These are phyloP conservation scores for Schizopygopsis malacanthus DNA, from an alignment of 2,797 vertebrate species.

Conservation along the genomic window DNA sequence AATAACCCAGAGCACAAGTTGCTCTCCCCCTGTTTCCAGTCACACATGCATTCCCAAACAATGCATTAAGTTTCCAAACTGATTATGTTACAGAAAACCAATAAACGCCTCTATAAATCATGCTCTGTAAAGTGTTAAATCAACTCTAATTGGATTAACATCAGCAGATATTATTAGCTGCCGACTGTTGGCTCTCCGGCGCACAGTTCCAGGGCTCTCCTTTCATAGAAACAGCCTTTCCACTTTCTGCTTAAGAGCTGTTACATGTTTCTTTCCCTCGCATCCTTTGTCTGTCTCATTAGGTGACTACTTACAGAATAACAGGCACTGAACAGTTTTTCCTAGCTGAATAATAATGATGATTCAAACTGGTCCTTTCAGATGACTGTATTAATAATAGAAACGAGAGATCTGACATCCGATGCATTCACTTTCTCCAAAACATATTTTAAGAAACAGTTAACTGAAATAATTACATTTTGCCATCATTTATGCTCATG, in stretches of 20 bases:
- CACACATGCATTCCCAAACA: conserved; percentile 86
- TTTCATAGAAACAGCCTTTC: conserved; percentile 57
- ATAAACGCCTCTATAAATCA: conserved; percentile 90
- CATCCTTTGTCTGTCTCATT: conserved; percentile 38
- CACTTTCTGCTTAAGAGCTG: conserved; percentile 40
- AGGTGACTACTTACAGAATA: conserved; percentile 8
- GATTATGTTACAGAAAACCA: conserved; percentile 90
- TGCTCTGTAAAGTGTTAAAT: conserved; percentile 87
- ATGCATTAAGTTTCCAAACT: conserved; percentile 88
- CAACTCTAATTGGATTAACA: conserved; percentile 88
- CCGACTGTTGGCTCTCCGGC: conserved; percentile 80
- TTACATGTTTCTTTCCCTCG: conserved; percentile 40
- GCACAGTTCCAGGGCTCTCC: conserved; percentile 71
- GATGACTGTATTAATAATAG: conserved; percentile 8
- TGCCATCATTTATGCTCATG: background rate
- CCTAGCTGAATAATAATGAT: conserved; percentile 20
- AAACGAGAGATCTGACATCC: background rate
- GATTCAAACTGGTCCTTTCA: background rate
- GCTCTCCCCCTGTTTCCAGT: conserved; percentile 82
- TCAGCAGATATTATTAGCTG: conserved; percentile 86
- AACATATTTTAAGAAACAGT: background rate
- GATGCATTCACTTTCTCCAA: background rate
- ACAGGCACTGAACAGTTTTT: background rate
- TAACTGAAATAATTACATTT: background rate
- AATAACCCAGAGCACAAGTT: conserved; percentile 84